A percentile compares a stretch with the other conserved stretches of the same genome.
Evolutionary conservation across 2,797 vertebrate genomes (phyloP).

Genomic region (Remorina albescens): DNA sequence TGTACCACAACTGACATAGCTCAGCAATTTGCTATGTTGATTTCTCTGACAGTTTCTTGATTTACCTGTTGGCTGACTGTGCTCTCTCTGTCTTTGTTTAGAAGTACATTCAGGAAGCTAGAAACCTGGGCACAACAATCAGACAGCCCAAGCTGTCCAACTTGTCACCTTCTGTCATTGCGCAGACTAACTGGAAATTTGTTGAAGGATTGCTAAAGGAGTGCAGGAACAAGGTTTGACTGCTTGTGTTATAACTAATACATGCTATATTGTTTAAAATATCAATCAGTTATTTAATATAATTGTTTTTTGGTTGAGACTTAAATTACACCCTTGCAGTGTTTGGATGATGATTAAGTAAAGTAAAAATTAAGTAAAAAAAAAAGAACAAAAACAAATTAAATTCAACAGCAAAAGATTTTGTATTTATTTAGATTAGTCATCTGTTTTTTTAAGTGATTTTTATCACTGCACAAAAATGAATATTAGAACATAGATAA

Average conservation of each 20-base stretch:
- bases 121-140: constrained; percentile 95
- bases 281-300: background rate
- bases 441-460: too few species aligned
- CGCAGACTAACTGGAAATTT: constrained; percentile 99
- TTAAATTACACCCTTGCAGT: background rate
- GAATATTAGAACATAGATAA: too few species aligned
- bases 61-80: constrained; percentile 20
- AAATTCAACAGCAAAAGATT: background rate
- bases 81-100: constrained; percentile 67
- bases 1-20: constrained; percentile 16
- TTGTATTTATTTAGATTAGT: too few species aligned
- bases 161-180: constrained; percentile 97
- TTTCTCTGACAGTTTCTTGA: background rate
- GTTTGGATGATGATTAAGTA: background rate
- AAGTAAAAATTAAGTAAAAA: background rate
- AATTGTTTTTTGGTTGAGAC: too few species aligned
- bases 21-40: background rate
- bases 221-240: constrained; percentile 95
- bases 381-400: background rate
- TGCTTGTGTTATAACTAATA: background rate
- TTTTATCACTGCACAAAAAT: too few species aligned
- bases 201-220: constrained; percentile 97
- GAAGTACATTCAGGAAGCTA: constrained; percentile 99
- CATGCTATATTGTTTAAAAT: background rate
- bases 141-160: constrained; percentile 98